Percentiles rank a stretch among this genome's conserved stretches.
Conservation (phyloP, 2,888 invertebrate genomes). For the Lingula anatina region DNA sequence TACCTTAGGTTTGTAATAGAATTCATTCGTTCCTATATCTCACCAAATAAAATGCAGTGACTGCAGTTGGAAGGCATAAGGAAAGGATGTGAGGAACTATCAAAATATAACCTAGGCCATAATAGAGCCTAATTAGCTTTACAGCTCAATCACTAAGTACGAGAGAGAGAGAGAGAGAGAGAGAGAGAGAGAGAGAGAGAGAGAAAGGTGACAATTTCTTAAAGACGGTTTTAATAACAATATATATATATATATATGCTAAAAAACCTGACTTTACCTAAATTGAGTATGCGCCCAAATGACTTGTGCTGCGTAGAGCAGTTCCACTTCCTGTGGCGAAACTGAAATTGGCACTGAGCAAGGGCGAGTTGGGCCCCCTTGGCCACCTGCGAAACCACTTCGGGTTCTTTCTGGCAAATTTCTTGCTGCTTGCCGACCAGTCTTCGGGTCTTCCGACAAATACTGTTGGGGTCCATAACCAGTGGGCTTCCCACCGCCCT, state of each 20-base stretch:
- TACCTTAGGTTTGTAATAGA: too few species aligned
- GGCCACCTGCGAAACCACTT: constrained; percentile 75
- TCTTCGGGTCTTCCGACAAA: constrained; percentile 80
- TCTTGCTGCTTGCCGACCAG: constrained; percentile 63
- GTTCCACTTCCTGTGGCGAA: constrained; percentile 77
- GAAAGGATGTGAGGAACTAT: too few species aligned
- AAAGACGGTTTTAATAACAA: too few species aligned
- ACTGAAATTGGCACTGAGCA: constrained; percentile 80
- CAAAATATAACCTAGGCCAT: too few species aligned
- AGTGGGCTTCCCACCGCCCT: constrained; percentile 66
- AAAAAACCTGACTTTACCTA: constrained; percentile 59
- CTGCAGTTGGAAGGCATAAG: too few species aligned
- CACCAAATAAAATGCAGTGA: too few species aligned
- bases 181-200: not conserved
- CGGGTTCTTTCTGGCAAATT: constrained; percentile 74
- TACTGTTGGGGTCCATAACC: constrained; percentile 80
- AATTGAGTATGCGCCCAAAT: constrained; percentile 76
- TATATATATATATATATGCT: not conserved
- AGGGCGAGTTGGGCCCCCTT: constrained; percentile 68
- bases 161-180: constrained; percentile 1
- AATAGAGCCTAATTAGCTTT: not conserved
- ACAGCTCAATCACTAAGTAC: not conserved
- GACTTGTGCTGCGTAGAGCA: constrained; percentile 75
- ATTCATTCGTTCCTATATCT: too few species aligned
- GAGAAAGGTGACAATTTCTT: not conserved